Base-by-base conservation (phyloP, 2,888 invertebrate species). In the Leuctra nigra region DNA sequence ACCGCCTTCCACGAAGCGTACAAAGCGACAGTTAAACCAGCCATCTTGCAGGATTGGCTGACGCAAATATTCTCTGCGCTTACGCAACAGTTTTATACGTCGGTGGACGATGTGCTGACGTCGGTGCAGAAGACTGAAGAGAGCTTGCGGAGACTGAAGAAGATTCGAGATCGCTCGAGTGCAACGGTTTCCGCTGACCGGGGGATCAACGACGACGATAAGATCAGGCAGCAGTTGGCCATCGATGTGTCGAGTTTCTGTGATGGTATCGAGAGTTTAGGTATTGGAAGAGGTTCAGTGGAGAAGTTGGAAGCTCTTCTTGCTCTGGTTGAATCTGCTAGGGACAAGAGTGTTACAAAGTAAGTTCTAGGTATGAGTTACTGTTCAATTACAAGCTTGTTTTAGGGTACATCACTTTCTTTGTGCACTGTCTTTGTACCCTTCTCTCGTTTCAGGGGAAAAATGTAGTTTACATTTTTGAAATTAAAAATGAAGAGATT, bases 91-190 rank as follows among this genome's bases (percentile, higher is more conserved):
- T 60, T 46, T 20, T 55, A 55, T 38, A 52, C 23, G 64, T 81
- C 87, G 59, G 91, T 94, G 14, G 81, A 82, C 66, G 93, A 95
- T 72, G 93, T 97, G 1, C 74, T 98, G 61, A 89, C 86, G 46
- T 94, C 95, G 1, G 95, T 97, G 9, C 90, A 91, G 70, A 93
- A 89, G 75, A 97, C 96, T 64, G 96, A 97, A 70, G 95, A 96
- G 69, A 95, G 95, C 56, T 74, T 98, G 62, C 82, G 91, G 68
- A 81, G 94, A 65, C 76, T 98, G 68, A 95, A 94, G 73, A 86
- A 87, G 72, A 85, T 87, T 18, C 79, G 90, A 61, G 87, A 87
- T 58, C 78, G 77, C 67, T 70, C 75, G 9, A 67, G 66, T 11
- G 70, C 63, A n/a, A 55, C 68, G 54, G 64, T 66, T 54, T 74